Evolutionary conservation across 2,888 invertebrate genomes (phyloP).

Genomic region (Altica lythri): DNA sequence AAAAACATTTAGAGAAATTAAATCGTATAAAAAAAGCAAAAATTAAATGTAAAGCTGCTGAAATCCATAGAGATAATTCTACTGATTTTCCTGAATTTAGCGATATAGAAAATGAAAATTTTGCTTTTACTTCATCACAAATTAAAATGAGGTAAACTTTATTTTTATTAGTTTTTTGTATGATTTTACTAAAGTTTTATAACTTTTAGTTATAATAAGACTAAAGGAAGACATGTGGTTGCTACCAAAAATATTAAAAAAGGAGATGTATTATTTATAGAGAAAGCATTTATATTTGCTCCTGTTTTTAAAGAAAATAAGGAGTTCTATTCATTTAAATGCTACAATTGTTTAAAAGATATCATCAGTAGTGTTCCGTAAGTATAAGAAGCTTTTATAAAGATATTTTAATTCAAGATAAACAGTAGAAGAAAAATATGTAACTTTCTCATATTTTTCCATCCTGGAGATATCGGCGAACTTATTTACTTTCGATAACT

Average conservation of each 20-base stretch:
- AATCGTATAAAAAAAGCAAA: conserved; percentile 47
- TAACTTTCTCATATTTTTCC: too few species aligned
- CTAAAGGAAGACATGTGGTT: conserved; percentile 69
- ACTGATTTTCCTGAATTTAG: conserved; percentile 56
- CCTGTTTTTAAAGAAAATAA: conserved; percentile 63
- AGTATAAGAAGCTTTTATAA: conserved; percentile 54
- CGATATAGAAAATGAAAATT: conserved; percentile 60
- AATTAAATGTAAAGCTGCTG: conserved; percentile 36
- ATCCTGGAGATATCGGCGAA: too few species aligned
- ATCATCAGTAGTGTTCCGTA: conserved; percentile 68
- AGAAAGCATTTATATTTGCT: conserved; percentile 81
- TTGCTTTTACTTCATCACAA: conserved; percentile 62
- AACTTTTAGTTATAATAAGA: conserved; percentile 59
- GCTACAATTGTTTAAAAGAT: conserved; percentile 73
- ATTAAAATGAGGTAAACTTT: conserved; percentile 56
- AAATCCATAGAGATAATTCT: conserved; percentile 40
- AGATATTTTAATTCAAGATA: too few species aligned
- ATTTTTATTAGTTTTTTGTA: conserved; percentile 5
- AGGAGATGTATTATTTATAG: conserved; percentile 78
- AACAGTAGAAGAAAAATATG: too few species aligned
- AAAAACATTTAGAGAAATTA: conserved; percentile 46
- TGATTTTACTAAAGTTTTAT: not conserved
- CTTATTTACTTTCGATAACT: too few species aligned
- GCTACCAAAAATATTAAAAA: conserved; percentile 63
- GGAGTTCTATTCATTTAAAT: conserved; percentile 60